Percentiles rank a stretch among this genome's conserved stretches.
These are phyloP conservation scores for Galleria mellonella DNA, from an alignment of 1,140 invertebrate species.

Conservation along the genomic window DNA sequence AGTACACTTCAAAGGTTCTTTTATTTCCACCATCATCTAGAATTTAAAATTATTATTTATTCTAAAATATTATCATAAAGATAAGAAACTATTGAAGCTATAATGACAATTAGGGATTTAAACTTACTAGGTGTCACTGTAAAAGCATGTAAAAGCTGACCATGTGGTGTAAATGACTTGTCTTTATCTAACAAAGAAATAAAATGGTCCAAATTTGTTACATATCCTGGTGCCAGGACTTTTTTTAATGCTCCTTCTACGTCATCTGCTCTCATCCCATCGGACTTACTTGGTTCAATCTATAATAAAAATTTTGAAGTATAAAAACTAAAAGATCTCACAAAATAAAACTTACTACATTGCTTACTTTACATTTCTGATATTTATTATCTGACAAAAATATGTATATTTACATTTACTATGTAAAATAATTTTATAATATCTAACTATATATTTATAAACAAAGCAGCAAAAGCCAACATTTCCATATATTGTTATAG, in stretches of 20 bases:
- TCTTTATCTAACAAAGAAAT: slow-evolving; percentile 80
- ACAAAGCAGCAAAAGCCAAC: too few species aligned
- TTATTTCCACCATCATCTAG: slow-evolving; percentile 67
- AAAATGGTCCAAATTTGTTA: slow-evolving; percentile 83
- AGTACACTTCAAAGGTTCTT: slow-evolving; percentile 87
- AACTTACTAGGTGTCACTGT: slow-evolving; percentile 55
- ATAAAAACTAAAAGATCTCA: not conserved
- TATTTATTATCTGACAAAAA: too few species aligned
- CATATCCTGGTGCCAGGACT: slow-evolving; percentile 77
- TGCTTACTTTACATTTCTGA: too few species aligned
- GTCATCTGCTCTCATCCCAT: slow-evolving; percentile 86
- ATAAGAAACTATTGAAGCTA: too few species aligned
- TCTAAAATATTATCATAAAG: too few species aligned
- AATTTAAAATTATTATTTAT: slow-evolving; percentile 10
- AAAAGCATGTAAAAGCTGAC: slow-evolving; percentile 80
- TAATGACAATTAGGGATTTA: too few species aligned
- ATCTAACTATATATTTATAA: too few species aligned
- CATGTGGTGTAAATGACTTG: slow-evolving; percentile 81
- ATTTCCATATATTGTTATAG: too few species aligned
- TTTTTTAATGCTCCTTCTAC: slow-evolving; percentile 81
- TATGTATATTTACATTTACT: too few species aligned
- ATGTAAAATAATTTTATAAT: too few species aligned
- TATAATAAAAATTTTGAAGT: slow-evolving; percentile 22
- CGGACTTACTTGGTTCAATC: slow-evolving; percentile 67
- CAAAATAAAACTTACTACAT: slow-evolving; percentile 4